Evolutionary conservation across 2,113 vertebrate genomes (phyloP).

Genomic region (Rhabdornis inornatus): DNA sequence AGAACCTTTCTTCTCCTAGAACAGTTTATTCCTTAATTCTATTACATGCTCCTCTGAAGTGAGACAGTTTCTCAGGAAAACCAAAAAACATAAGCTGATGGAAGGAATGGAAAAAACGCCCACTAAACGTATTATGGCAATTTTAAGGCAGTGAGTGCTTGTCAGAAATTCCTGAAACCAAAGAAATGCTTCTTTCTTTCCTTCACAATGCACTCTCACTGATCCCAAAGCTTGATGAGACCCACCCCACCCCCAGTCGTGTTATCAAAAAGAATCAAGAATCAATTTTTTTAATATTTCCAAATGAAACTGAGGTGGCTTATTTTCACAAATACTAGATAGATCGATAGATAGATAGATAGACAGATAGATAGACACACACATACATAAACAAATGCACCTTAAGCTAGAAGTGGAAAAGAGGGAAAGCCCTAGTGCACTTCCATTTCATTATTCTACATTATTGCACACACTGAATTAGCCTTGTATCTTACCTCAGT

Average conservation of each 20-base stretch:
- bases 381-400: neutral
- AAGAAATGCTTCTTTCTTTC: neutral
- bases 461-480: neutral
- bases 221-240: neutral
- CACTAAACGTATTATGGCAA: neutral
- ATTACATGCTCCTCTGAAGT: neutral
- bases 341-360: too few species aligned
- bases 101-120: neutral
- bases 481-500: neutral
- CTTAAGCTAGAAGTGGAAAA: neutral
- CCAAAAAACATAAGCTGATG: neutral
- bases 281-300: neutral
- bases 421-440: neutral
- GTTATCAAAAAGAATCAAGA: neutral
- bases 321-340: neutral
- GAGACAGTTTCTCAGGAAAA: neutral
- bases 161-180: neutral
- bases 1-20: neutral
- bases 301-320: neutral
- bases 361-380: too few species aligned
- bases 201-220: neutral
- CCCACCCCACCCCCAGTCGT: accelerated
- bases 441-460: neutral
- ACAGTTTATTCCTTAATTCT: neutral
- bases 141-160: neutral